Conservation (phyloP, 2,888 invertebrate genomes). For the Atrina japonica region DNA sequence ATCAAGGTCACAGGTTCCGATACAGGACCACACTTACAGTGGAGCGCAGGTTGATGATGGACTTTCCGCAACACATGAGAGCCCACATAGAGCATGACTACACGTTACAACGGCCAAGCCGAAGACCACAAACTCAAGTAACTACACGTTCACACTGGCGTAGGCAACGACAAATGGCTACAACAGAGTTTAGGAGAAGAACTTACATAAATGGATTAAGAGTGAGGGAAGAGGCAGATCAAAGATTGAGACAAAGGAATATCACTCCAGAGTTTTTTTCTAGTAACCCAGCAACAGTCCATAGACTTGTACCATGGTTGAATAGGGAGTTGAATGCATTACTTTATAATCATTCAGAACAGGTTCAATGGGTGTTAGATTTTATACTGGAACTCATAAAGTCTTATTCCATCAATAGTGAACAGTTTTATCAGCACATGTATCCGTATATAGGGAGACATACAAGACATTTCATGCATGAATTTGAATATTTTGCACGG, state of each 20-base stretch:
- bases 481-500: conserved; percentile 91
- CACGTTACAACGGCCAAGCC: conserved; percentile 54
- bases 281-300: conserved; percentile 88
- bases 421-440: conserved; percentile 87
- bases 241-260: conserved; percentile 59
- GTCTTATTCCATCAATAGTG: conserved; percentile 81
- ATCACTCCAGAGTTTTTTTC: conserved; percentile 76
- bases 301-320: conserved; percentile 93
- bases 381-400: conserved; percentile 86
- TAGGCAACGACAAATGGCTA: conserved; percentile 49
- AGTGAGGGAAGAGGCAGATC: conserved; percentile 76
- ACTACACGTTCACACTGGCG: conserved; percentile 42
- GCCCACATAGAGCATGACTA: conserved; percentile 50
- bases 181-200: conserved; percentile 83
- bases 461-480: conserved; percentile 94
- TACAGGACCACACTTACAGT: conserved; percentile 78
- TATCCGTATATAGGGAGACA: conserved; percentile 86
- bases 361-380: conserved; percentile 84
- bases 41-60: conserved; percentile 60
- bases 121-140: conserved; percentile 38
- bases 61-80: conserved; percentile 18
- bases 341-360: conserved; percentile 80
- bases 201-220: conserved; percentile 90
- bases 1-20: conserved; percentile 70
- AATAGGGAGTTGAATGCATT: conserved; percentile 91